Base-by-base conservation (phyloP, 1,140 invertebrate genomes). In the Dolichoris vasculosae region DNA sequence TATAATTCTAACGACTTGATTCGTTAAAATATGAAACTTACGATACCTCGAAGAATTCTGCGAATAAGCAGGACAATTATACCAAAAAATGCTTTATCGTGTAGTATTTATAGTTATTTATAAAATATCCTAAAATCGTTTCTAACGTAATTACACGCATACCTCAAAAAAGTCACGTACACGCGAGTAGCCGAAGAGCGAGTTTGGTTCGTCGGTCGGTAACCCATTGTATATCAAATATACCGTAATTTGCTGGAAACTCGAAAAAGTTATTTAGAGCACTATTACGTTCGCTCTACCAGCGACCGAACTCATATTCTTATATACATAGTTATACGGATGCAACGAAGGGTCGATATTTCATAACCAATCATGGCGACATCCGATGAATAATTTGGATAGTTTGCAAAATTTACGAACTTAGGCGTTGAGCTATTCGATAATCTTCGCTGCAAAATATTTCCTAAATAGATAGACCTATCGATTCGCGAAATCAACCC, bases 221-320 rank as follows among this genome's bases (percentile, higher is more conserved):
- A 38, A 38, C 32, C 15, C 67, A n/a, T 38, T 69, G 35, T 69
- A 38, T 20, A 23, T 38, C 35, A 69, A 38, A 20, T 38, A 69
- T 20, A 38, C n/a, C 35, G 67, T 38, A 69, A 69, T 69, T 69
- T 38, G 67, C 67, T 69, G 3, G 67, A 69, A 69, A 38, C 67
- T 69, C 35, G 35, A 69, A 69, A 69, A 69, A 38, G 67, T 38
- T 69, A 69, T 69, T 69, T 69, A 20, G 35, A 69, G 35, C 67
- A 17, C n/a, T 35, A 20, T 38, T 38, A 69, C 17, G 32, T 7
- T 3, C 67, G 11, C 67, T 20, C 9, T 9, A 35, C 13, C 4
- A 3, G 4, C 7, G 64, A 35, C 30, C 30, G 11, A 67, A 35
- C 30, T 35, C 64, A 35, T 67, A 67, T 35, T 2, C n/a, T 69